These are phyloP conservation scores for Upupa epops DNA, from an alignment of 2,113 vertebrate genomes.

Conservation along the genomic window DNA sequence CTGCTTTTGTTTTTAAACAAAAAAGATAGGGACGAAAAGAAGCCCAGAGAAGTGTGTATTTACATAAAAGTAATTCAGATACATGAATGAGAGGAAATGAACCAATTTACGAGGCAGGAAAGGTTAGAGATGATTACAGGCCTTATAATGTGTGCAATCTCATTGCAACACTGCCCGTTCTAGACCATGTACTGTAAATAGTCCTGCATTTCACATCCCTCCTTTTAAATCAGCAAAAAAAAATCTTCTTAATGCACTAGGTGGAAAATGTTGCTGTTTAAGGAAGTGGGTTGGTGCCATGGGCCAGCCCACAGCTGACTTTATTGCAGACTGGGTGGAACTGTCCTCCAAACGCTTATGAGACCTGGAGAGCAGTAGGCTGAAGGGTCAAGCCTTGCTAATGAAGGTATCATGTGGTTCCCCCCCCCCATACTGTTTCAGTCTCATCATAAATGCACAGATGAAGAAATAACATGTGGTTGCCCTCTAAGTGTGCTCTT, in stretches of 20 bases:
- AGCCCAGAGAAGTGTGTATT: constrained; percentile 57
- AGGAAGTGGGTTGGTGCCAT: background rate
- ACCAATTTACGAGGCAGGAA: constrained; percentile 58
- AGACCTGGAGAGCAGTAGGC: background rate
- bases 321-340: background rate
- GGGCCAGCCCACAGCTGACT: background rate
- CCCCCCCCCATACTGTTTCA: background rate
- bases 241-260: background rate
- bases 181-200: background rate
- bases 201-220: background rate
- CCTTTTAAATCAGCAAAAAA: background rate
- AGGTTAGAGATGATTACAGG: constrained; percentile 69
- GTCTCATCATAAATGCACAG: background rate
- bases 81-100: constrained; percentile 65
- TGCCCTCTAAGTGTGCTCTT: background rate
- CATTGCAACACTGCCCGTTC: background rate
- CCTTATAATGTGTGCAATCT: constrained; percentile 46
- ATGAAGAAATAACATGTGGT: background rate
- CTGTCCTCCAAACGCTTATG: background rate
- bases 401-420: background rate
- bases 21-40: background rate
- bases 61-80: constrained; percentile 59
- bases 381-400: background rate
- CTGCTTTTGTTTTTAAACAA: constrained; percentile 48
- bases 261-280: background rate